Base-by-base conservation (phyloP, 2,888 invertebrate genomes). In the Arrhopalites spinosus region DNA sequence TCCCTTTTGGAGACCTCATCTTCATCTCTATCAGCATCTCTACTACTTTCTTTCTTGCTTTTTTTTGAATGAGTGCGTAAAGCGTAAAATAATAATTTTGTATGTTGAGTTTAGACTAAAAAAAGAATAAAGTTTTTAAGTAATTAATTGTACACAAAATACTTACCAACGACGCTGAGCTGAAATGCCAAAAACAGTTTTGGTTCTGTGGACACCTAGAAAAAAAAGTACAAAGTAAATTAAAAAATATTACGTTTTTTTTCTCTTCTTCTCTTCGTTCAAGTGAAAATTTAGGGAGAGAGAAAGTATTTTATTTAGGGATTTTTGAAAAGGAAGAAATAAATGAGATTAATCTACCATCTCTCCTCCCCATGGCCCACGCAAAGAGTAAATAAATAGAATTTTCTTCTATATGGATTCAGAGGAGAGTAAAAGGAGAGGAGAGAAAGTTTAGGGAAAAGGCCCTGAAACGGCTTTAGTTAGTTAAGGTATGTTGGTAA, bases 111-210 rank as follows among this genome's bases (percentile, higher is more conserved):
- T n/a, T n/a, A n/a, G n/a, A n/a, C n/a, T n/a, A n/a, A n/a, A n/a
- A n/a, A n/a, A n/a, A n/a, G n/a, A n/a, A n/a, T n/a, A n/a, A n/a
- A n/a, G n/a, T 36, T 36, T 36, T 36, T 36, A 36, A 36, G 36
- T 36, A 36, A 36, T 36, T 36, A 36, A 36, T 36, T 36, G 36
- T 36, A 36, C 36, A 36, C 36, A 36, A 36, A 11, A 36, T 73
- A 89, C 92, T 88, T 84, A 92, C 92, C 92, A 79, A 92, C 91
- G 83, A 93, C 92, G 83, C 89, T 92, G 78, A 93, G 89, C 82
- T 90, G 88, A 85, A 91, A 92, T 29, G 91, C 90, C 85, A 89
- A 90, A 83, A 91, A 91, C 84, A 92, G 92, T 86, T 92, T 92
- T 73, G 92, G 92, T 85, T 92, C 92, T 15, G 91, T 91, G 85